These are phyloP conservation scores for Megalonaias nervosa DNA, from an alignment of 1,140 invertebrate species.

Conservation along the genomic window DNA sequence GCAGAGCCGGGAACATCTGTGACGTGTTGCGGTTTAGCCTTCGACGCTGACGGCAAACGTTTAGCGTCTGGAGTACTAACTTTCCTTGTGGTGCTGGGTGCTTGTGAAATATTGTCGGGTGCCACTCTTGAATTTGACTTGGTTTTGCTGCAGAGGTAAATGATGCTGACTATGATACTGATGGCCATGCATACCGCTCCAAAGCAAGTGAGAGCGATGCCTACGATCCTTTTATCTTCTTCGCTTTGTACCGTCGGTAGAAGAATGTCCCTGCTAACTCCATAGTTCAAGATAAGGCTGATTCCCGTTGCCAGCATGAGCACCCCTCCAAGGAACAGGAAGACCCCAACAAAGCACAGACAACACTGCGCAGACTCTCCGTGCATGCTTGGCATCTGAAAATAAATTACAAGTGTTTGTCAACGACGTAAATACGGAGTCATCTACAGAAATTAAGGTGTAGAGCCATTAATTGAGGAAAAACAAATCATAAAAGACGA, in stretches of 20 bases:
- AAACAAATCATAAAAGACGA: too few species aligned
- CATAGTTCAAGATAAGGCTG: slow-evolving; percentile 39
- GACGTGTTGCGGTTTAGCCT: background rate
- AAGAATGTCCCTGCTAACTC: slow-evolving; percentile 22
- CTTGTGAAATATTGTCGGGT: slow-evolving; percentile 11
- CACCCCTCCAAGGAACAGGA: slow-evolving; percentile 32
- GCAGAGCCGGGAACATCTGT: slow-evolving; percentile 24
- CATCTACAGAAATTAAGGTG: too few species aligned
- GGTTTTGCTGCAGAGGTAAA: slow-evolving; percentile 27
- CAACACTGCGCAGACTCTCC: slow-evolving; percentile 32
- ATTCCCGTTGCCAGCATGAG: slow-evolving; percentile 36
- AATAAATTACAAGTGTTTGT: background rate
- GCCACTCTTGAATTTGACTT: slow-evolving; percentile 12
- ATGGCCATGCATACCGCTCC: slow-evolving; percentile 22
- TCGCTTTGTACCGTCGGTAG: slow-evolving; percentile 35
- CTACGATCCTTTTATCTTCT: slow-evolving; percentile 33
- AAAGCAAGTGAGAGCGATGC: slow-evolving; percentile 33
- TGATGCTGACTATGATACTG: slow-evolving; percentile 27
- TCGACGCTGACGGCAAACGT: slow-evolving; percentile 7
- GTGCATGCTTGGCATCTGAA: slow-evolving; percentile 40
- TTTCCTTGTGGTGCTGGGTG: too few species aligned
- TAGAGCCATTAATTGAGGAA: too few species aligned
- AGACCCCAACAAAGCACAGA: slow-evolving; percentile 29
- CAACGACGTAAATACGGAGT: too few species aligned
- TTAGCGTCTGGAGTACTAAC: slow-evolving; percentile 13